Conservation (phyloP, 1,140 invertebrate genomes). For the Dysdera silvatica region DNA sequence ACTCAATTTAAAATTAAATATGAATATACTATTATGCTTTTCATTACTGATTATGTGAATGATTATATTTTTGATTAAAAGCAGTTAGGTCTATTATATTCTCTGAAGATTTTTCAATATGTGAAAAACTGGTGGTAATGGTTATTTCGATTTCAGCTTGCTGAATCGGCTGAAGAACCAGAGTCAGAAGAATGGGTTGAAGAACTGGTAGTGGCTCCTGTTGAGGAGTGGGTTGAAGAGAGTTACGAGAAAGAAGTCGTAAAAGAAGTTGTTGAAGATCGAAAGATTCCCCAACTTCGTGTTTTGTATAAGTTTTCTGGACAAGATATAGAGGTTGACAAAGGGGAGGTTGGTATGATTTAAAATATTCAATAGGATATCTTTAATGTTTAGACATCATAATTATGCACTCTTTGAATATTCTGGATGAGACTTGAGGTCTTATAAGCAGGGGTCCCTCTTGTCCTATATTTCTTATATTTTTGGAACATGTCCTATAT, state of each 20-base stretch:
- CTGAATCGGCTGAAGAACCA: constrained; percentile 28
- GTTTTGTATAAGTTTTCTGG: constrained; percentile 82
- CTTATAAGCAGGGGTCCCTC: no score
- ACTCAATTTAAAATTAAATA: not conserved
- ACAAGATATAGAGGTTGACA: constrained; percentile 84
- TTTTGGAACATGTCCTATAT: no score
- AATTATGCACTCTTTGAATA: no score
- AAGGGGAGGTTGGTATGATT: constrained; percentile 62
- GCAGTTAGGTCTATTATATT: not conserved
- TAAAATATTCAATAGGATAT: no score
- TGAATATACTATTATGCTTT: not conserved
- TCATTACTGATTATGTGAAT: not conserved
- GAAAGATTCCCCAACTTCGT: constrained; percentile 77
- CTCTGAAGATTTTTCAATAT: not conserved
- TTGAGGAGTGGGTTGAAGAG: constrained; percentile 86
- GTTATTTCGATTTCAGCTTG: constrained; percentile 14
- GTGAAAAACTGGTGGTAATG: not conserved
- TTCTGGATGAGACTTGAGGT: no score
- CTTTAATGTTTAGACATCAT: no score
- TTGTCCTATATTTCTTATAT: no score
- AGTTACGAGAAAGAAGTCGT: constrained; percentile 74
- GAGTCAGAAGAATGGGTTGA: constrained; percentile 45
- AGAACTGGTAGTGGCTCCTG: constrained; percentile 60
- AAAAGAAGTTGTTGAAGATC: constrained; percentile 72
- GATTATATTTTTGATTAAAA: not conserved